These are phyloP conservation scores for Leptura quadrifasciata DNA, from an alignment of 2,888 invertebrate species.

Conservation along the genomic window DNA sequence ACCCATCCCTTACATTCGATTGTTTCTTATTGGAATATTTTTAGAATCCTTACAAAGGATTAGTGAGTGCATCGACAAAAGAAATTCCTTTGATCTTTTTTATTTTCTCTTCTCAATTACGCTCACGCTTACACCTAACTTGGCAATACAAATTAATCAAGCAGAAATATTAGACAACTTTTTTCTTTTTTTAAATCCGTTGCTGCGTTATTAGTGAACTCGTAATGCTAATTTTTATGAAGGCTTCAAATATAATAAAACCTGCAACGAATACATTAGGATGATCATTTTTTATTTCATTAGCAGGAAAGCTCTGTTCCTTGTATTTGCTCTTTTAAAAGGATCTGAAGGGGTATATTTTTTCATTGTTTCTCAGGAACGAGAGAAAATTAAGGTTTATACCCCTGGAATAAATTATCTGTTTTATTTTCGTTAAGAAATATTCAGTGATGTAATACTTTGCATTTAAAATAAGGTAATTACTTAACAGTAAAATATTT, in stretches of 20 bases:
- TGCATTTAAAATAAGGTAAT: conserved; percentile 14
- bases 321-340: conserved; percentile 50
- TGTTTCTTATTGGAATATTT: neutral
- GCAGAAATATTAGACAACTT: conserved; percentile 47
- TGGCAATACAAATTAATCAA: conserved; percentile 44
- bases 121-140: conserved; percentile 47
- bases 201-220: conserved; percentile 21
- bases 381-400: conserved; percentile 26
- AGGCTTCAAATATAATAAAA: conserved; percentile 44
- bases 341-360: conserved; percentile 41
- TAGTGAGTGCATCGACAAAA: conserved; percentile 21
- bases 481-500: neutral
- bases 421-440: conserved; percentile 22
- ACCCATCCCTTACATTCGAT: conserved; percentile 10
- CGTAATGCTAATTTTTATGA: conserved; percentile 44
- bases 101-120: conserved; percentile 45
- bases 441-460: conserved; percentile 7
- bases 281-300: conserved; percentile 58
- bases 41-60: conserved; percentile 23
- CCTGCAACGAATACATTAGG: conserved; percentile 55
- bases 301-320: conserved; percentile 48
- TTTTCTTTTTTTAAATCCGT: conserved; percentile 43
- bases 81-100: conserved; percentile 47
- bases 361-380: conserved; percentile 25
- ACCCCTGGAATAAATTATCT: conserved; percentile 26